Conservation (phyloP, 2,113 vertebrate genomes). For the Electrona antarctica region DNA sequence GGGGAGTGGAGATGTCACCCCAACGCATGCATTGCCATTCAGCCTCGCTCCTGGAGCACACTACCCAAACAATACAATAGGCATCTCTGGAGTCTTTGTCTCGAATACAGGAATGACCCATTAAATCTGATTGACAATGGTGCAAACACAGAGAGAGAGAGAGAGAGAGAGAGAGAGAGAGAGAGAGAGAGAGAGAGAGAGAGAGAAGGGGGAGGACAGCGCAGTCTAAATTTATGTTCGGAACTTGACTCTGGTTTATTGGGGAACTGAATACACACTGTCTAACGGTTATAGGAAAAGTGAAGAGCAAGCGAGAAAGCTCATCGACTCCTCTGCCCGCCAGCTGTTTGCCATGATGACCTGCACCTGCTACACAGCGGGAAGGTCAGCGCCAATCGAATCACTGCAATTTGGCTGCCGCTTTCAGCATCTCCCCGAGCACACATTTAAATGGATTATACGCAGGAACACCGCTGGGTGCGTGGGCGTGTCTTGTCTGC, state of each 20-base stretch:
- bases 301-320: neutral
- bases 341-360: conserved; percentile 57
- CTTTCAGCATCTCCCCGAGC: conserved; percentile 34
- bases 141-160: neutral
- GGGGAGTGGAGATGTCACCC: conserved; percentile 43
- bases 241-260: too few relatives aligned
- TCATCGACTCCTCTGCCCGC: conserved; percentile 16
- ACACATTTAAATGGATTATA: conserved; percentile 45
- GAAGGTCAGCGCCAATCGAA: conserved; percentile 58
- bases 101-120: too few relatives aligned
- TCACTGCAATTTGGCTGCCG: conserved; percentile 48
- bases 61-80: conserved; percentile 52
- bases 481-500: conserved; percentile 31
- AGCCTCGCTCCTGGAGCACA: conserved; percentile 7
- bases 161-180: neutral
- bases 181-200: neutral
- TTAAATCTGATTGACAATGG: neutral
- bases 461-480: conserved; percentile 30
- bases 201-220: neutral
- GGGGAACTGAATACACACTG: too few relatives aligned
- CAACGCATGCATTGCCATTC: conserved; percentile 14
- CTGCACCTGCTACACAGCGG: conserved; percentile 51
- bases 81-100: neutral
- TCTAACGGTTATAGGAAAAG: too few relatives aligned
- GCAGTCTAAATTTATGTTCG: too few relatives aligned